A percentile compares a stretch with the other conserved stretches of the same genome.
Conservation (phyloP, 2,113 vertebrate species). For the Etheostoma spectabile region DNA sequence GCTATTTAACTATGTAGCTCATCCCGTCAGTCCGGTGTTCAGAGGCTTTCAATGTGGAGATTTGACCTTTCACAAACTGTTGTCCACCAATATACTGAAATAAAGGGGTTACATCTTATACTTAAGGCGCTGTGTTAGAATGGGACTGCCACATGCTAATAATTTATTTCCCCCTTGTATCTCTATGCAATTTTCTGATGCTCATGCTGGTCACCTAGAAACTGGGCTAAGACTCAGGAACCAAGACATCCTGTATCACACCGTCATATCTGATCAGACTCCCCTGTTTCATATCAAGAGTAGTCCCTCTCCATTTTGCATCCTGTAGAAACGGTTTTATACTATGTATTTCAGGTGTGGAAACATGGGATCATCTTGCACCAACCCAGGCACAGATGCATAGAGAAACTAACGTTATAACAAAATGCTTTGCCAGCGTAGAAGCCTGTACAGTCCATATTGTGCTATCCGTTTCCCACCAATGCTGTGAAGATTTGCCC, state of each 20-base stretch:
- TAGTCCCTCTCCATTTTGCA: conserved; percentile 47
- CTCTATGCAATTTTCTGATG: conserved; percentile 85
- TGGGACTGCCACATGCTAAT: conserved; percentile 57
- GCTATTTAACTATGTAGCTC: conserved; percentile 44
- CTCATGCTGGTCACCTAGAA: conserved; percentile 69
- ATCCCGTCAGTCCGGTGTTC: conserved; percentile 45
- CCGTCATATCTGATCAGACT: conserved; percentile 14
- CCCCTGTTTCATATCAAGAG: conserved; percentile 28
- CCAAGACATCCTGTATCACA: conserved; percentile 50
- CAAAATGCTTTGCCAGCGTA: conserved; percentile 76
- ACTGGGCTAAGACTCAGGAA: conserved; percentile 79
- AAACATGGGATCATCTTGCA: conserved; percentile 72
- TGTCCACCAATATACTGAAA: conserved; percentile 51
- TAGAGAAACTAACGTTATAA: conserved; percentile 60
- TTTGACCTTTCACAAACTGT: conserved; percentile 44
- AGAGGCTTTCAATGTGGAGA: conserved; percentile 2
- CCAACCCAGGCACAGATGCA: conserved; percentile 64
- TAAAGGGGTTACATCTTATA: conserved; percentile 62
- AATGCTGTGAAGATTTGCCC: conserved; percentile 73
- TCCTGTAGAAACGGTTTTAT: conserved; percentile 73
- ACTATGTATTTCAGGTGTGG: conserved; percentile 72
- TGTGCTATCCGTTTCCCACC: conserved; percentile 70
- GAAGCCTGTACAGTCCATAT: conserved; percentile 83
- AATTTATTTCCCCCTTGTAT: conserved; percentile 32
- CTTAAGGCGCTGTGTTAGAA: conserved; percentile 64